Conservation (phyloP, 2,113 vertebrate genomes). For the Corythaeola cristata region DNA sequence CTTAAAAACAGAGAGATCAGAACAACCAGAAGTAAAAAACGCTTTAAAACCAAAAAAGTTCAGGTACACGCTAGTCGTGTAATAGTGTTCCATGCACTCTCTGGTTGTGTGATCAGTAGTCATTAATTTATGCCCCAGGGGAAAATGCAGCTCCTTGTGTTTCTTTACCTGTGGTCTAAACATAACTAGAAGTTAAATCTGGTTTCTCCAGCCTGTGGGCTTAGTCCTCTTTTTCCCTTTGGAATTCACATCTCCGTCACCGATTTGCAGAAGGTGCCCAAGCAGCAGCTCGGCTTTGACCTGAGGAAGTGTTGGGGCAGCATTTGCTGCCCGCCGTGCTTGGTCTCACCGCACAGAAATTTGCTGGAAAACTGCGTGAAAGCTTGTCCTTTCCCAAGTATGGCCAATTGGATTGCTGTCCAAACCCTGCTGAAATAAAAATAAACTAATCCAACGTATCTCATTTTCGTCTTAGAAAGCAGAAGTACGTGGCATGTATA, state of each 20-base stretch:
- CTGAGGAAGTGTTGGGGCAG: not conserved
- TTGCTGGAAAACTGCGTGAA: not conserved
- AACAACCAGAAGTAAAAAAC: not conserved
- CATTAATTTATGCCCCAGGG: not conserved
- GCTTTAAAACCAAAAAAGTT: not conserved
- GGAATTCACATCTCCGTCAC: not conserved
- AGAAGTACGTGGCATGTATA: fast-evolving
- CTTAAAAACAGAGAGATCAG: not conserved
- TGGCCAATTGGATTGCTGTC: not conserved
- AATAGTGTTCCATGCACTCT: not conserved
- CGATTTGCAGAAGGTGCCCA: not conserved
- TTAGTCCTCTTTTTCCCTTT: not conserved
- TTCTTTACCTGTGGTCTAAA: not conserved
- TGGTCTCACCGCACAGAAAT: not conserved
- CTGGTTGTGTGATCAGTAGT: not conserved
- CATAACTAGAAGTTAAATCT: not conserved
- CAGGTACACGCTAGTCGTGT: not conserved
- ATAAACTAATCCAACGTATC: not conserved
- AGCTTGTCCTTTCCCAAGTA: not conserved
- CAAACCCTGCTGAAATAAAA: not conserved
- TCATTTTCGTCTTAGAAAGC: not conserved
- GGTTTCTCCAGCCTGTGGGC: not conserved
- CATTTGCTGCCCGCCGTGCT: fast-evolving
- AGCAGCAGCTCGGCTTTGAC: not conserved
- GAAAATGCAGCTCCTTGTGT: not conserved